These are phyloP conservation scores for Antitype chi DNA, from an alignment of 2,888 invertebrate species.

Conservation along the genomic window DNA sequence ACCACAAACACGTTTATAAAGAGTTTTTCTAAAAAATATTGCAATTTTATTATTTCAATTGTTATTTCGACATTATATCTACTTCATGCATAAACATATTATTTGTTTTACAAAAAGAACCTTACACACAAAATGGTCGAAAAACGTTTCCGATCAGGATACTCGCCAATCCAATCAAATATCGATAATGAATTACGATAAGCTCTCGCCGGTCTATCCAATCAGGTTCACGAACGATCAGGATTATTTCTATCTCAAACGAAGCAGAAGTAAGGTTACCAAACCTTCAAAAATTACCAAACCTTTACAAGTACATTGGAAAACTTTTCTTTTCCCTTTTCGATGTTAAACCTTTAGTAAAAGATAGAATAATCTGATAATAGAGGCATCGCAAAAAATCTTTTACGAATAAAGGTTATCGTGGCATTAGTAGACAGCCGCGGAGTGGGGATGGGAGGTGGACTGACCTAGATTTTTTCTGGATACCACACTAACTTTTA, in stretches of 20 bases:
- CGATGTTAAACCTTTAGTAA: slow-evolving; percentile 30
- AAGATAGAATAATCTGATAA: slow-evolving; percentile 53
- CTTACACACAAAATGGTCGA: slow-evolving; percentile 15
- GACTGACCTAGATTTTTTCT: background rate
- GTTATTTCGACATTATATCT: slow-evolving; percentile 16
- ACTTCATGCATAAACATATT: slow-evolving; percentile 38
- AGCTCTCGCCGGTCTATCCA: slow-evolving; percentile 47
- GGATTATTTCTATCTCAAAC: slow-evolving; percentile 61
- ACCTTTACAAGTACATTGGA: slow-evolving; percentile 45
- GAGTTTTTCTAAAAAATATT: background rate
- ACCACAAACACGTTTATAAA: background rate
- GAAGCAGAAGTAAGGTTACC: slow-evolving; percentile 40
- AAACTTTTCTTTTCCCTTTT: slow-evolving; percentile 45
- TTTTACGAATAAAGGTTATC: slow-evolving; percentile 33
- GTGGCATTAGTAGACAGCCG: background rate
- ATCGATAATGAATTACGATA: slow-evolving; percentile 60
- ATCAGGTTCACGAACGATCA: slow-evolving; percentile 54
- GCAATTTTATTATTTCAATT: slow-evolving; percentile 14
- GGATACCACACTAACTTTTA: background rate
- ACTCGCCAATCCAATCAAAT: slow-evolving; percentile 46
- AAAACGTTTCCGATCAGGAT: slow-evolving; percentile 10
- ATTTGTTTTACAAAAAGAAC: slow-evolving; percentile 28
- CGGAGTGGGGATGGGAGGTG: background rate
- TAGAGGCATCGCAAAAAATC: slow-evolving; percentile 30
- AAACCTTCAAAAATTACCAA: slow-evolving; percentile 45